Evolutionary conservation across 1,140 invertebrate species (phyloP), one percentile per base, ranked within the genome.

Genomic region (Cepaea nemoralis): DNA sequence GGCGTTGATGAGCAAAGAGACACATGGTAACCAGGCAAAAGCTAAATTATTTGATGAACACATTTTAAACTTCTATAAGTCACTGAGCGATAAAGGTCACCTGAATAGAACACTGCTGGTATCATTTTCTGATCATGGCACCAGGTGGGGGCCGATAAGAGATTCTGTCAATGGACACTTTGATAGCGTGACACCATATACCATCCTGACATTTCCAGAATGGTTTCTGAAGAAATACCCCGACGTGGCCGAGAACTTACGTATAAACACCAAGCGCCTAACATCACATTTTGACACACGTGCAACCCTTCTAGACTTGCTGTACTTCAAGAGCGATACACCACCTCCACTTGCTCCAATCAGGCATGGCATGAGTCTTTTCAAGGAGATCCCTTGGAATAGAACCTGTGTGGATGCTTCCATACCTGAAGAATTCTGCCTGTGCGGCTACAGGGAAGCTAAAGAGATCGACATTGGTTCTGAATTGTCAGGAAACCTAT

Each of bases 201-300:
- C 45, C n/a, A 75, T 75, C 8, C 35, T 75, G 6, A 75, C 71
- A 75, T 75, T 75, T 35, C 71, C 71, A 8, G 12, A 22, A 3
- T 75, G 71, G 71, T 75, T 75, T 50, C 35, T 75, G n/a, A 50
- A 42, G 35, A 75, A 75, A 42, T 42, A 75, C 71, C 71, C 71
- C 5, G 71, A 75, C 10, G 40, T 75, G 5, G 71, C 33, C 19
- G 5, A 35, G 10, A 75, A 45, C 35, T 37, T 75, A 22, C 10
- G 48, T 45, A 42, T 40, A 35, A 75, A 75, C 27, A 75, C 39
- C 14, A 27, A 48, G 10, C 71, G 71, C 24, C 27, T 75, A 42
- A 75, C 71, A 27, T 22, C 71, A 5, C 71, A 75, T 35, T 75
- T 33, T 42, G 71, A 75, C 39, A 75, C 71, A 48, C 71, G 33